A percentile compares a stretch with the other conserved stretches of the same genome.
Evolutionary conservation across 2,888 invertebrate species (phyloP).

Genomic region (Andrena fulva): DNA sequence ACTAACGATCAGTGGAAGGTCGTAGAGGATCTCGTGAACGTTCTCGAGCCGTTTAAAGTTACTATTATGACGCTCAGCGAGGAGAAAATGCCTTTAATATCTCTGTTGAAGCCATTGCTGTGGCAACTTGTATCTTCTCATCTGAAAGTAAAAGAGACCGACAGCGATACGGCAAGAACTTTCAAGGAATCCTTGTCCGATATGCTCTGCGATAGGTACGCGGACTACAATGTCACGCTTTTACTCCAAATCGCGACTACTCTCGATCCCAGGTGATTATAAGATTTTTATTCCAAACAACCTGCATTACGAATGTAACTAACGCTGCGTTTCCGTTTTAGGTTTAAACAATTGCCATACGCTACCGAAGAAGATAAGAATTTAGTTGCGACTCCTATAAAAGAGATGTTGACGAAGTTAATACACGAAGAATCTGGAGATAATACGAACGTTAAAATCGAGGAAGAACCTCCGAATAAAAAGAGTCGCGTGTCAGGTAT

Average conservation of each 20-base stretch:
- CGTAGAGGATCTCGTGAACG: conserved; percentile 84
- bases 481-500: conserved; percentile 83
- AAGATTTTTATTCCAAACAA: background rate
- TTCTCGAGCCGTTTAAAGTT: conserved; percentile 85
- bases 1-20: conserved; percentile 84
- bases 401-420: conserved; percentile 82
- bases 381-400: conserved; percentile 81
- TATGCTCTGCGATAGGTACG: conserved; percentile 83
- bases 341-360: conserved; percentile 85
- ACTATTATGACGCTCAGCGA: conserved; percentile 85
- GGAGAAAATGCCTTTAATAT: conserved; percentile 85
- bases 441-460: conserved; percentile 67
- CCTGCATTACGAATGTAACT: background rate
- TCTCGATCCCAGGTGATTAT: conserved; percentile 84
- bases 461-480: conserved; percentile 78
- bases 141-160: conserved; percentile 83
- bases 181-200: conserved; percentile 84
- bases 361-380: conserved; percentile 84
- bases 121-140: conserved; percentile 85
- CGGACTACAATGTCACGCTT: conserved; percentile 81
- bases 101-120: conserved; percentile 85
- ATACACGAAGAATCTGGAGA: conserved; percentile 81
- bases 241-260: conserved; percentile 85
- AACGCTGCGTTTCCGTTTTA: conserved; percentile 51
- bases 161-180: conserved; percentile 80